Evolutionary conservation across 2,797 vertebrate genomes (phyloP), one percentile per base, ranked within the genome.

Genomic region (Glyptemys insculpta): DNA sequence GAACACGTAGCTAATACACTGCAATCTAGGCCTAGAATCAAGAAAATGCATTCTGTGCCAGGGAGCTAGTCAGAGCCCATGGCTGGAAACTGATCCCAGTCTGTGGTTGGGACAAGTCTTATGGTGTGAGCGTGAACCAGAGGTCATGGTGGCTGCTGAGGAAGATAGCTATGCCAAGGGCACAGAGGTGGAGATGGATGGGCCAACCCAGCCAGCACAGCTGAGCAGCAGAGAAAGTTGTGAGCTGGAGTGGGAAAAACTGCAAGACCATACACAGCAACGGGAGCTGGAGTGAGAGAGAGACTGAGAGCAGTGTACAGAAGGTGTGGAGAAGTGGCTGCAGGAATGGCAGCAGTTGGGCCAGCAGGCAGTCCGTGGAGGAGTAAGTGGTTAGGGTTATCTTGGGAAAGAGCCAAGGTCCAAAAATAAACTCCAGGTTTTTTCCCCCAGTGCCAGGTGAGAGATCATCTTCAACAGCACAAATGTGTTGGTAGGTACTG

Each of bases 151-250:
- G 62, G 34, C 62, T 68, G 34, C 14, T 4, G 62, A 68, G 34
- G 62, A 68, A 68, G 62, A n/a, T 37, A 68, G 34, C 3, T 68
- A 68, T 19, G 34, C 31, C 62, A n/a, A n/a, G 8, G 23, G 19
- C 0, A 0, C 27, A 65, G 29, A 76, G 59, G 41, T 47, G 57
- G 27, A 27, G 57, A 87, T 87, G 27, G 0, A 31, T 59, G 41
- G 12, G 9, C 50, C 34, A 37, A 80, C 7, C 12, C 12, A 49
- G 81, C 56, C 31, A 76, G 49, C 34, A 18, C 15, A 68, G 7
- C 41, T 44, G 23, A 29, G 50, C 19, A 86, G 29, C 4, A 4
- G 31, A 49, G n/a, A 74, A 41, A 54, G 4, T 3, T 5, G 18
- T n/a, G 37, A 5, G 72, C 94, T 37, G 62, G 81, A 81, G 18